phyloP scores from a whole-genome alignment of 2,113 vertebrate species.

The Hylia prasina region DNA sequence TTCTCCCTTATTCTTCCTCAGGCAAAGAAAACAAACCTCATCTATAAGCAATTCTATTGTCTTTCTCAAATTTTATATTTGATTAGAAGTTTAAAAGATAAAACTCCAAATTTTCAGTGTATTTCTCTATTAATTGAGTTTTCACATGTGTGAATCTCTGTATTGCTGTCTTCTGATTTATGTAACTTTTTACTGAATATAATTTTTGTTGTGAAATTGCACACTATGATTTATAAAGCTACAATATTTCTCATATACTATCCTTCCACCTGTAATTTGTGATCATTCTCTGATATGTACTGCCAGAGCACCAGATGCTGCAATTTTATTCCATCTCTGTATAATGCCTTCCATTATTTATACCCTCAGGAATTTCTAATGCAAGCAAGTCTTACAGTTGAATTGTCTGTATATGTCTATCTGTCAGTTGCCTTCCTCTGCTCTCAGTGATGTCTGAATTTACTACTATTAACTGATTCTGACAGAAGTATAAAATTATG shows the following conservation, averaged over 20 bases:
- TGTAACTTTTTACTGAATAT: not conserved
- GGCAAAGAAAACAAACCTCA: not conserved
- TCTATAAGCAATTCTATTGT: not conserved
- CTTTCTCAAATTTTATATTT: not conserved
- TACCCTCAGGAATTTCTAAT: constrained; percentile 5
- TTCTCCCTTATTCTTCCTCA: not conserved
- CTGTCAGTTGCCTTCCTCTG: constrained; percentile 13
- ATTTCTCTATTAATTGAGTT: not conserved
- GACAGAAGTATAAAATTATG: not conserved
- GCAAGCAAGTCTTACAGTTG: not conserved
- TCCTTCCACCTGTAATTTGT: not conserved
- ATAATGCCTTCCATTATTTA: not conserved
- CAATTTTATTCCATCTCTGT: not conserved
- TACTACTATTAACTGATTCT: not conserved
- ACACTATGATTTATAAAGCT: not conserved
- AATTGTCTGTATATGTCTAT: constrained; percentile 26
- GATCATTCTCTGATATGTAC: not conserved
- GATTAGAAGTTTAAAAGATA: not conserved
- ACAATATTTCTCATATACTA: not conserved
- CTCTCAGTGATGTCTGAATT: not conserved
- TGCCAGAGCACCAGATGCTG: not conserved
- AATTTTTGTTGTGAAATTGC: not conserved
- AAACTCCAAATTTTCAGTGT: not conserved
- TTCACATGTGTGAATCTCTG: not conserved
- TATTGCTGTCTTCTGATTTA: not conserved